Percentiles rank a stretch among this genome's conserved stretches.
phyloP scores from a whole-genome alignment of 2,797 vertebrate genomes.

The Rhinichthys osculus region DNA sequence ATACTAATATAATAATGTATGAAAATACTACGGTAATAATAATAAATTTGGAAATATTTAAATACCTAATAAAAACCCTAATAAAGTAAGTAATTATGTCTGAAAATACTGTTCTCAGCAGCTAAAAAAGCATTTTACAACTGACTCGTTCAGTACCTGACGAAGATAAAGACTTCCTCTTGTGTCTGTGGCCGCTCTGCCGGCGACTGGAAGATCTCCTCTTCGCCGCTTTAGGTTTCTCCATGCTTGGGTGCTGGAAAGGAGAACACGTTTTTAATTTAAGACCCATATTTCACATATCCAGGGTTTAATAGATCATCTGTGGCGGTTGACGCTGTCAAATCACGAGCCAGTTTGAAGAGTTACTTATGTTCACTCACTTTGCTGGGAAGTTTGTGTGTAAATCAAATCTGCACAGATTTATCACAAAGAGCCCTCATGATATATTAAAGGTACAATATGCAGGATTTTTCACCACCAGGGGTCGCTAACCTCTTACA shows the following conservation, averaged over 20 bases:
- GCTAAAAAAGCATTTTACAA: neutral
- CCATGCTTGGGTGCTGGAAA: slow-evolving; percentile 45
- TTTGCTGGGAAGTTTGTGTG: no score
- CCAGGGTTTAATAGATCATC: no score
- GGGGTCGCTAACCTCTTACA: no score
- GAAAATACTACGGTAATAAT: neutral
- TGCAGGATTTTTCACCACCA: no score
- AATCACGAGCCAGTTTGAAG: no score
- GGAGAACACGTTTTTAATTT: neutral
- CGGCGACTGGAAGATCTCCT: slow-evolving; percentile 18
- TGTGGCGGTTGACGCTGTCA: no score
- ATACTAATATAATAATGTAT: no score
- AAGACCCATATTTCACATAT: neutral
- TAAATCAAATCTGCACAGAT: no score
- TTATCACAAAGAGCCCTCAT: no score
- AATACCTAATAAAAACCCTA: neutral
- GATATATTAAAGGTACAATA: no score
- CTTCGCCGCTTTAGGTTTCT: slow-evolving; percentile 25
- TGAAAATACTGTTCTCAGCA: neutral
- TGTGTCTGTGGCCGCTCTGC: slow-evolving; percentile 35
- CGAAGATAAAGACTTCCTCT: slow-evolving; percentile 58
- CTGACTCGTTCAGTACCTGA: slow-evolving; percentile 48
- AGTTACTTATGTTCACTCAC: no score
- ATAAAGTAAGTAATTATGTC: neutral
- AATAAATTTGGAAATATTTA: neutral